Conservation (phyloP, 2,113 vertebrate species). For the Azemiops feae region DNA sequence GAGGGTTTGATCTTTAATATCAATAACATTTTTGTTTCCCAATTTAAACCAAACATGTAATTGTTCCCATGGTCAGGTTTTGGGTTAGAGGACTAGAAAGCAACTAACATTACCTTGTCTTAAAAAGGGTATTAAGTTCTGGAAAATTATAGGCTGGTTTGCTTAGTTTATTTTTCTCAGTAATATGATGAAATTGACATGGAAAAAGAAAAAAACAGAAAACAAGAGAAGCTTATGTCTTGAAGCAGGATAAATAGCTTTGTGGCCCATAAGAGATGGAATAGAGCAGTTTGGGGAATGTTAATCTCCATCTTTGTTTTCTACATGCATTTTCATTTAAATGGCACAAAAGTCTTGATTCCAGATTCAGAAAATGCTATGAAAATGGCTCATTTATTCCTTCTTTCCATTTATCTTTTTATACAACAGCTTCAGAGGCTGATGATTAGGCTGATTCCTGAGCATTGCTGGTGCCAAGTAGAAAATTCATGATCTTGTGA, state of each 20-base stretch:
- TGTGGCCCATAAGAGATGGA: not conserved
- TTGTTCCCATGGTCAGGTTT: not conserved
- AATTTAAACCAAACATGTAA: not conserved
- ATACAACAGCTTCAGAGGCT: constrained; percentile 54
- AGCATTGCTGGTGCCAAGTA: constrained; percentile 54
- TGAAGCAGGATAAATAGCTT: not conserved
- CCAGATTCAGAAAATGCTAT: constrained; percentile 35
- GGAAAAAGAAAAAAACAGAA: not conserved
- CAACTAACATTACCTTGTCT: not conserved
- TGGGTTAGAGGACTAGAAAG: not conserved
- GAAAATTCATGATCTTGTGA: constrained; percentile 34
- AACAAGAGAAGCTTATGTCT: not conserved
- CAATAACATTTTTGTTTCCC: not conserved
- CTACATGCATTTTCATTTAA: not conserved
- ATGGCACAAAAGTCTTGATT: constrained; percentile 43
- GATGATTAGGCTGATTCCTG: constrained; percentile 39
- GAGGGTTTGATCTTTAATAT: not conserved
- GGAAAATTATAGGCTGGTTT: not conserved
- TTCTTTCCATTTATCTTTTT: constrained; percentile 24
- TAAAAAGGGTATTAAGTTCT: not conserved
- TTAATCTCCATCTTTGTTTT: not conserved
- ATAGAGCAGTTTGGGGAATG: not conserved
- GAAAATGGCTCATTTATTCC: constrained; percentile 33
- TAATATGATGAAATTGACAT: not conserved
- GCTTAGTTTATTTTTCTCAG: not conserved